A percentile compares a stretch with the other conserved stretches of the same genome.
phyloP scores from a whole-genome alignment of 2,888 invertebrate species.

The Euplexia lucipara region DNA sequence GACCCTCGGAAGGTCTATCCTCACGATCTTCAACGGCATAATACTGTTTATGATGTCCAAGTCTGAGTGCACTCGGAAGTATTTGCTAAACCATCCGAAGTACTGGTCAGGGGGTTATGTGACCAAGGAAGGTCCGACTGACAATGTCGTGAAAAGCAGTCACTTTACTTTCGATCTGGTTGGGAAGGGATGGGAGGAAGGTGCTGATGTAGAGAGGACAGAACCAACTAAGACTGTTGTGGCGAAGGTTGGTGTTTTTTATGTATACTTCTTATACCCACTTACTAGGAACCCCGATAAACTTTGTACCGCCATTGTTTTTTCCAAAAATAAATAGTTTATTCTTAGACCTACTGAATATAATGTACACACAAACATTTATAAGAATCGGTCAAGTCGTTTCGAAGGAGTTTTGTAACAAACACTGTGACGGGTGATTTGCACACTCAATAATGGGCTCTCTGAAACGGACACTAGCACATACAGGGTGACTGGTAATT shows the following conservation, averaged over 20 bases:
- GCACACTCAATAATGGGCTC: no score
- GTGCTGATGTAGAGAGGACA: conserved; percentile 85
- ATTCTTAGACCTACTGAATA: no score
- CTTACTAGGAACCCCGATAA: no score
- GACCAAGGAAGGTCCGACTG: conserved; percentile 92
- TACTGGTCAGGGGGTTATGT: conserved; percentile 94
- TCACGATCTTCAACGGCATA: conserved; percentile 89
- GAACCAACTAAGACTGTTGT: conserved; percentile 92
- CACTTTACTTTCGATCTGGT: conserved; percentile 93
- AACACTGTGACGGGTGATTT: no score
- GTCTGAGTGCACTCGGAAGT: conserved; percentile 64
- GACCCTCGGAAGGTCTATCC: conserved; percentile 79
- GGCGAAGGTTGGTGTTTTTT: conserved; percentile 89
- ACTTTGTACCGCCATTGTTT: no score
- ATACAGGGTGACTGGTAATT: no score
- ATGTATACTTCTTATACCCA: not conserved
- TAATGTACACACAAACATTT: no score
- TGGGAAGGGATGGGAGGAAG: conserved; percentile 94
- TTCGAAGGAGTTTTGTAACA: no score
- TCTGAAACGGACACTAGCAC: no score
- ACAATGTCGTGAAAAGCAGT: conserved; percentile 91
- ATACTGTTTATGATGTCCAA: conserved; percentile 77
- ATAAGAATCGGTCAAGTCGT: no score
- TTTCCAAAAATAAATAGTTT: no score
- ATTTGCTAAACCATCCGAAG: conserved; percentile 74